Percentiles rank a stretch among this genome's conserved stretches.
These are phyloP conservation scores for Argyresthia albistria DNA, from an alignment of 2,888 invertebrate genomes.

Conservation along the genomic window DNA sequence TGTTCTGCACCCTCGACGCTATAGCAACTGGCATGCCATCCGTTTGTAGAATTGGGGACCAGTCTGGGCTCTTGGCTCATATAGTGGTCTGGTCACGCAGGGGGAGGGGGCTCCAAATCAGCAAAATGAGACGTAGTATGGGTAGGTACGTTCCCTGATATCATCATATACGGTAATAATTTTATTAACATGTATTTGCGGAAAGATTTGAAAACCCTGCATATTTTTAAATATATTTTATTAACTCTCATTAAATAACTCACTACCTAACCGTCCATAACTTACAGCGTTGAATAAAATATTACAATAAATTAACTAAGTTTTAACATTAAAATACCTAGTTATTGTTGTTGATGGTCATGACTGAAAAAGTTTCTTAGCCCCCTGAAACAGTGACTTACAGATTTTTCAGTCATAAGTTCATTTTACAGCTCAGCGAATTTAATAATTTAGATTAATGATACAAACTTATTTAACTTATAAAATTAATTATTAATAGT, in stretches of 20 bases:
- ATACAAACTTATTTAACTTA: not conserved
- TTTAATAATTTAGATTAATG: not conserved
- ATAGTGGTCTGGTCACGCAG: too few relatives aligned
- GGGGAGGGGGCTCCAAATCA: too few relatives aligned
- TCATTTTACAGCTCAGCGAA: constrained; percentile 9
- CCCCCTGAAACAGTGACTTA: constrained; percentile 21
- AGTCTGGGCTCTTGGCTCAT: too few relatives aligned
- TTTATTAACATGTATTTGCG: not conserved
- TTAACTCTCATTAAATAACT: too few relatives aligned
- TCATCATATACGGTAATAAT: not conserved
- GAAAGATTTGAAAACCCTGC: too few relatives aligned
- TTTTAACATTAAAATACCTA: not conserved
- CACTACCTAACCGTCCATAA: not conserved
- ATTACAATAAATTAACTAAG: not conserved
- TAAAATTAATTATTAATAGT: too few relatives aligned
- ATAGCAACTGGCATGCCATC: too few relatives aligned
- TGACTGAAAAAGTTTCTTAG: constrained; percentile 59
- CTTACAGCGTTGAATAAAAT: not conserved
- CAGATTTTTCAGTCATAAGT: constrained; percentile 67
- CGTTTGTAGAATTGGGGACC: too few relatives aligned
- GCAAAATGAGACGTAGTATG: too few relatives aligned
- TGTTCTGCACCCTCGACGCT: too few relatives aligned
- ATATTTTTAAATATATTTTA: too few relatives aligned
- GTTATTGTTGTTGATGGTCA: constrained; percentile 35
- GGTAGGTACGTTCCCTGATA: not conserved